Conservation (phyloP, 53 echinoderm and acorn worm genomes). For the Holothuria leucospilota region DNA sequence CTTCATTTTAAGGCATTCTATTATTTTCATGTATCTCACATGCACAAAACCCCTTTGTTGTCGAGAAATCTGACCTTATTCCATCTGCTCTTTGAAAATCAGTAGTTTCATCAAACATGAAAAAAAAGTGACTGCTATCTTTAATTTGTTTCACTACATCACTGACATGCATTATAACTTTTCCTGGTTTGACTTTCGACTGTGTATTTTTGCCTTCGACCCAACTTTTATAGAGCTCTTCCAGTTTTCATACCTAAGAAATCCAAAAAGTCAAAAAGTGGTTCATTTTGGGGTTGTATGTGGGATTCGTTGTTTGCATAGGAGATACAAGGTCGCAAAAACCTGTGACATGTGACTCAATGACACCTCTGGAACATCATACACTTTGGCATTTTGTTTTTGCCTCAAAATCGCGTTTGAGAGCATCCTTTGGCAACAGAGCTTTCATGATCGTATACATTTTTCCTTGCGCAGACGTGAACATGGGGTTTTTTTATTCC, state of each 20-base stretch:
- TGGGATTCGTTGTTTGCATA: conserved; percentile 42
- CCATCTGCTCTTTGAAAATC: conserved; percentile 44
- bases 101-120: no score
- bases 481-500: conserved; percentile 49
- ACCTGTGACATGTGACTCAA: conserved; percentile 18
- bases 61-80: not conserved
- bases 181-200: conserved; percentile 3
- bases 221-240: conserved; percentile 1
- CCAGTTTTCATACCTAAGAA: conserved; percentile 11
- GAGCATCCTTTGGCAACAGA: conserved; percentile 21
- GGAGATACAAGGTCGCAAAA: conserved; percentile 44
- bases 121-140: not conserved
- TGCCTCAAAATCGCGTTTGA: not conserved
- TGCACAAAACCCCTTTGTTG: not conserved
- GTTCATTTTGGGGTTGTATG: conserved; percentile 45
- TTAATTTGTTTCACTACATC: conserved; percentile 9
- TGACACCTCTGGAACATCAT: not conserved
- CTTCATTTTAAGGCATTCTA: no score
- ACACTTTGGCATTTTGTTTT: not conserved
- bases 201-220: conserved; percentile 15
- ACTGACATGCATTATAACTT: conserved; percentile 29
- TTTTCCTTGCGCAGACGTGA: conserved; percentile 21
- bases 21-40: conserved; percentile 23
- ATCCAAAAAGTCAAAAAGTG: conserved; percentile 14
- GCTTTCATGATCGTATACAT: conserved; percentile 48